These are phyloP conservation scores for Whitmania pigra DNA, from an alignment of 1,140 invertebrate species.

Conservation along the genomic window DNA sequence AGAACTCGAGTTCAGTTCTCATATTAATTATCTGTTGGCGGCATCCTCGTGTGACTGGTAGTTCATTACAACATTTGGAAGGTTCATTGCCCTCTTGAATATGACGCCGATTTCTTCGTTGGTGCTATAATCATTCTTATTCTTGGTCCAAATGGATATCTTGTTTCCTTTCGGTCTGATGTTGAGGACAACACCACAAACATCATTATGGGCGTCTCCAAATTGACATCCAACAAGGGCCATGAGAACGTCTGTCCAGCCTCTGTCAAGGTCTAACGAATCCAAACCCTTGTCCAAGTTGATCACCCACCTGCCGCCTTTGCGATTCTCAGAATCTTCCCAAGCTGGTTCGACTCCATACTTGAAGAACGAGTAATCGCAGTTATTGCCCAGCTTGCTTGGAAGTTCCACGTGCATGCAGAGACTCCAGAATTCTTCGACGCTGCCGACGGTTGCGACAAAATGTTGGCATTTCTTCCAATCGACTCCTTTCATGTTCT, in stretches of 20 bases:
- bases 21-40: too few relatives aligned
- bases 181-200: slow-evolving; percentile 82
- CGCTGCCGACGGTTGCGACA: slow-evolving; percentile 83
- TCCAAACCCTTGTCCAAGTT: slow-evolving; percentile 72
- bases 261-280: slow-evolving; percentile 67
- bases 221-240: slow-evolving; percentile 86
- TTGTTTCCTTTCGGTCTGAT: slow-evolving; percentile 73
- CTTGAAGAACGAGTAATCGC: slow-evolving; percentile 92
- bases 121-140: slow-evolving; percentile 58
- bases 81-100: too few relatives aligned
- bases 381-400: slow-evolving; percentile 71
- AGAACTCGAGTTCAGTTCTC: too few relatives aligned
- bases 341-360: slow-evolving; percentile 91
- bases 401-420: slow-evolving; percentile 89
- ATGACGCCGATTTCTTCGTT: too few relatives aligned
- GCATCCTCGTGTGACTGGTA: too few relatives aligned
- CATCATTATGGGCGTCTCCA: slow-evolving; percentile 66
- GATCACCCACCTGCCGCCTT: slow-evolving; percentile 87
- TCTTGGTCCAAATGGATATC: slow-evolving; percentile 76
- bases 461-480: slow-evolving; percentile 91
- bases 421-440: slow-evolving; percentile 98
- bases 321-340: slow-evolving; percentile 82
- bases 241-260: slow-evolving; percentile 86
- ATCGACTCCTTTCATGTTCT: slow-evolving; percentile 60
- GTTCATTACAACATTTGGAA: too few relatives aligned